Evolutionary conservation across 2,113 vertebrate species (phyloP).

Genomic region (Lepidothrix coronata): DNA sequence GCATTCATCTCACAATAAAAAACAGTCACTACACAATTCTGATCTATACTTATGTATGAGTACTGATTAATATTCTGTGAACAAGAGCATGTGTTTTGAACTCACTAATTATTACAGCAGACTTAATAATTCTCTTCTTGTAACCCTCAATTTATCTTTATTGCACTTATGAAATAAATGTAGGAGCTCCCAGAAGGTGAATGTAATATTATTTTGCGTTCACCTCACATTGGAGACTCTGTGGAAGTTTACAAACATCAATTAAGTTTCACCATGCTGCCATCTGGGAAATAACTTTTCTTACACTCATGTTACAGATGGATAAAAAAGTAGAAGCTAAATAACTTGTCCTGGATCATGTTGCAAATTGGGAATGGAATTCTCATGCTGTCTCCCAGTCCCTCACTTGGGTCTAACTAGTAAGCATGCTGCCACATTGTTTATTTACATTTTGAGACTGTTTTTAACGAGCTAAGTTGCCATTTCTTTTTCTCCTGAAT

Average conservation of each 20-base stretch:
- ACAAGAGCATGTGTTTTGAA: neutral
- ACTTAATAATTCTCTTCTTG: slow-evolving; percentile 35
- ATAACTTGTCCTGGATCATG: neutral
- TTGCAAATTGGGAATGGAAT: neutral
- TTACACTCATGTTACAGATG: slow-evolving; percentile 32
- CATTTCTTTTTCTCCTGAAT: neutral
- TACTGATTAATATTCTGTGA: slow-evolving; percentile 6
- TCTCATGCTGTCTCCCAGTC: neutral
- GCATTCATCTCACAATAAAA: neutral
- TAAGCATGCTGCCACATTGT: neutral
- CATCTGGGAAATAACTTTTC: slow-evolving; percentile 58
- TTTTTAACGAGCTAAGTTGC: neutral
- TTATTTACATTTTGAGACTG: neutral
- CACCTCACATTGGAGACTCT: slow-evolving; percentile 22
- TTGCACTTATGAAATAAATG: slow-evolving; percentile 46
- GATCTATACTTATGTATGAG: neutral
- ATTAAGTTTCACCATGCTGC: slow-evolving; percentile 26
- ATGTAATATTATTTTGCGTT: slow-evolving; percentile 46
- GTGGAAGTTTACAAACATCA: slow-evolving; percentile 44
- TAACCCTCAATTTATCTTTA: slow-evolving; percentile 42
- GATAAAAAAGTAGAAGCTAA: slow-evolving; percentile 30
- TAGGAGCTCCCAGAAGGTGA: slow-evolving; percentile 15
- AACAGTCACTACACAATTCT: neutral
- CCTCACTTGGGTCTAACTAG: neutral
- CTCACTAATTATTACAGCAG: slow-evolving; percentile 27